These are phyloP conservation scores for Mizuhopecten yessoensis DNA, from an alignment of 1,140 invertebrate species.

Conservation along the genomic window DNA sequence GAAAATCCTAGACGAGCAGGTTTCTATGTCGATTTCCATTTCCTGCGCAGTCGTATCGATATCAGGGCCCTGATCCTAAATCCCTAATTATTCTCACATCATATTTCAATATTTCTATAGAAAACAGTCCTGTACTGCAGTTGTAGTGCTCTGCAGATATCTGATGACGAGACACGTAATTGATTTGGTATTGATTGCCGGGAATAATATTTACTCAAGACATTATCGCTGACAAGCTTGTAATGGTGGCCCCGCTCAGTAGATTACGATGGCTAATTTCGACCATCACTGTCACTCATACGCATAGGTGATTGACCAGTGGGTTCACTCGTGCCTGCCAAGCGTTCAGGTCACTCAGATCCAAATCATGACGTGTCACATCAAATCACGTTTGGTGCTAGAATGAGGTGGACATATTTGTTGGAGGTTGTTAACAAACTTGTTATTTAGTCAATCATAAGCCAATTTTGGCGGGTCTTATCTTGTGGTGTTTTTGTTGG, in stretches of 20 bases:
- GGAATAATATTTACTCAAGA: conserved; percentile 39
- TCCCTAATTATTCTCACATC: conserved; percentile 33
- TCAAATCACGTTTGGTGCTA: conserved; percentile 25
- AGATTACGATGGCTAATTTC: not conserved
- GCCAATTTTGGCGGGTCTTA: conserved; percentile 2
- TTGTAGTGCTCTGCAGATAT: not conserved
- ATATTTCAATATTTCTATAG: conserved; percentile 40
- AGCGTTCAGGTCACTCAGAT: conserved; percentile 37
- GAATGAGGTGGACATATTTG: conserved; percentile 26
- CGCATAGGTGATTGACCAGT: conserved; percentile 37
- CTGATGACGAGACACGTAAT: conserved; percentile 30
- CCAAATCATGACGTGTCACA: conserved; percentile 31
- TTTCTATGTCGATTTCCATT: conserved; percentile 34
- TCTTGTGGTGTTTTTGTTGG: not conserved
- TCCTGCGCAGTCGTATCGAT: conserved; percentile 17
- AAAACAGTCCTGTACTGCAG: conserved; percentile 1
- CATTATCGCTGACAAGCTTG: conserved; percentile 30
- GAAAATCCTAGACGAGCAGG: conserved; percentile 7
- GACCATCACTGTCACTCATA: conserved; percentile 31
- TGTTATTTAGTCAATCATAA: conserved; percentile 36
- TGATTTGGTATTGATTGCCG: conserved; percentile 16
- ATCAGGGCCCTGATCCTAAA: conserved; percentile 6
- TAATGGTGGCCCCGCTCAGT: conserved; percentile 29
- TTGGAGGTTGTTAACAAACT: not conserved
- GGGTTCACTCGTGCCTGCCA: conserved; percentile 9